Conservation (phyloP, 2,888 invertebrate species). For the Meiosimyza decipiens region DNA sequence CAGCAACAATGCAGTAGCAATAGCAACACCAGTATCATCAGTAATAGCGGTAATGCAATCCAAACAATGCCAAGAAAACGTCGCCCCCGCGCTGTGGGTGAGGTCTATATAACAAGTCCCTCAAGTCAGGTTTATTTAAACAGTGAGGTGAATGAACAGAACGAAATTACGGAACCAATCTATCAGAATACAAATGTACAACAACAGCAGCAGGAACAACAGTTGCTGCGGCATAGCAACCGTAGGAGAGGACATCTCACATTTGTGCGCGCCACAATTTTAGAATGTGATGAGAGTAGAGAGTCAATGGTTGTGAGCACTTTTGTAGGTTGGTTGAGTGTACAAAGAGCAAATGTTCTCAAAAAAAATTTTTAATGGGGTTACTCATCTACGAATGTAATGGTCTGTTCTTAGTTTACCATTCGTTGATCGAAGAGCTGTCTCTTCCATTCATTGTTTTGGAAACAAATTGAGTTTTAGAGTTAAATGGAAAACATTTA, state of each 20-base stretch:
- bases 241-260: slow-evolving; percentile 45
- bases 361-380: too few species aligned
- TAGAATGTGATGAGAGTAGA: slow-evolving; percentile 49
- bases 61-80: slow-evolving; percentile 64
- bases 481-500: too few species aligned
- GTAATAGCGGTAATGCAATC: slow-evolving; percentile 42
- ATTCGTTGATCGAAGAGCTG: too few species aligned
- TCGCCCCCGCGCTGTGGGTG: slow-evolving; percentile 64
- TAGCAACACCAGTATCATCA: slow-evolving; percentile 42
- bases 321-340: slow-evolving; percentile 60
- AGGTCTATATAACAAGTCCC: slow-evolving; percentile 63
- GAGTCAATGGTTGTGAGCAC: slow-evolving; percentile 59
- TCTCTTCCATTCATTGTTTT: too few species aligned
- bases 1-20: slow-evolving; percentile 43
- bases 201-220: slow-evolving; percentile 43
- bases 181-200: slow-evolving; percentile 58
- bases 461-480: too few species aligned
- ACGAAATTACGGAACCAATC: slow-evolving; percentile 56
- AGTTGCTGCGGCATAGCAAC: slow-evolving; percentile 41
- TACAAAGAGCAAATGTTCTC: too few species aligned
- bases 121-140: slow-evolving; percentile 62
- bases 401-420: too few species aligned
- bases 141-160: slow-evolving; percentile 47
- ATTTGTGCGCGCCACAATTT: slow-evolving; percentile 54
- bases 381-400: too few species aligned